Base-by-base conservation (phyloP, 2,888 invertebrate genomes). In the Podotricha telesiphe region DNA sequence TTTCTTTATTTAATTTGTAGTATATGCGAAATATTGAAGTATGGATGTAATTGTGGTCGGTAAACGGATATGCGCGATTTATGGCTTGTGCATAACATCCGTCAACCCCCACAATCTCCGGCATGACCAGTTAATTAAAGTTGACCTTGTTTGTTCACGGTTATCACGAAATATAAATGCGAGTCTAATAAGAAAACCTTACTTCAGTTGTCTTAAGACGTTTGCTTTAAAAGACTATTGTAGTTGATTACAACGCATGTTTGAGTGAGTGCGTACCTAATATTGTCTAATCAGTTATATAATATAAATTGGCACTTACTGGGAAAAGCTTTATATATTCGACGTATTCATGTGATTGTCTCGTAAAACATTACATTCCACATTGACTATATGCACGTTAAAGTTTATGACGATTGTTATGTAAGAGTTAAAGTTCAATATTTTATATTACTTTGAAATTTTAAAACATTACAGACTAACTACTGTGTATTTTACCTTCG, bases 1-100 rank as follows among this genome's bases (percentile, higher is more conserved):
- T 17, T 55, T 17, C 2, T 17, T 55, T 48, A 19, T 48, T 22
- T 17, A 11, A 51, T 28, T 51, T 51, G 28, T 19, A 48, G 42
- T 13, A 42, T 42, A 13, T 42, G 13, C 17, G 17, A 58, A 58
- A 42, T 58, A 42, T 20, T 8, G 4, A 19, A 17, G 19, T 58
- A 17, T 58, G n/a, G 40, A 58, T 22, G 59, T 42, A 59, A 59
- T 59, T 59, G 45, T 59, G n/a, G n/a, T 59, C 5, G 15, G 15
- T 19, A 19, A 48, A 19, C 62, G 48, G 62, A 62, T 28, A 48
- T 34, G 61, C 17, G 47, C 61, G 59, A 59, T 58, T 65, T 65
- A 67, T 55, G 51, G 50, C 47, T 45, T 17, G 83, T 81, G 82
- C 83, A 78, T 77, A 75, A 75, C 80, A 79, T 83, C 80, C 81